These are phyloP conservation scores for Colostygia pectinataria DNA, from an alignment of 2,888 invertebrate genomes.

Conservation along the genomic window DNA sequence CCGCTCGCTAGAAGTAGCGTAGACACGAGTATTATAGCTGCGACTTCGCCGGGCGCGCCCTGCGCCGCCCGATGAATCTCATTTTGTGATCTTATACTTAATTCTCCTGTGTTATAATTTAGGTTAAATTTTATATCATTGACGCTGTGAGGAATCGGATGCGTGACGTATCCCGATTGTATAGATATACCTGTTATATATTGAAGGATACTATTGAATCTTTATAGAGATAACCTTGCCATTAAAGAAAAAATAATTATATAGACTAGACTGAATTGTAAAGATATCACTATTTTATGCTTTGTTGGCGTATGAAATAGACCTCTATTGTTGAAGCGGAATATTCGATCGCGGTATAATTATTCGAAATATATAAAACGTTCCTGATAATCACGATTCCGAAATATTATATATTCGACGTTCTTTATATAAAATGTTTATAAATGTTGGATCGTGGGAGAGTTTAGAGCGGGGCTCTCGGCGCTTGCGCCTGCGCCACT, in stretches of 20 bases:
- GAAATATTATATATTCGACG: conserved; percentile 64
- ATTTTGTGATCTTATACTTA: conserved; percentile 84
- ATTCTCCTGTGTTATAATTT: conserved; percentile 83
- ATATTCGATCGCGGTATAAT: conserved; percentile 59
- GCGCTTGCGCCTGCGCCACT: conserved; percentile 34
- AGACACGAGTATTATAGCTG: conserved; percentile 78
- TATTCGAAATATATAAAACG: conserved; percentile 61
- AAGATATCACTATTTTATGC: conserved; percentile 83
- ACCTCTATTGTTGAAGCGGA: conserved; percentile 74
- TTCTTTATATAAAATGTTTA: conserved; percentile 63
- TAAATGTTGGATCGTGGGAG: conserved; percentile 61
- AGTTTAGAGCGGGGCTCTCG: conserved; percentile 48
- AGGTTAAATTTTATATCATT: conserved; percentile 83
- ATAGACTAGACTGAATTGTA: conserved; percentile 83
- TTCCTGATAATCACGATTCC: conserved; percentile 67
- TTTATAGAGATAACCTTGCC: conserved; percentile 83
- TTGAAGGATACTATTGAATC: conserved; percentile 80
- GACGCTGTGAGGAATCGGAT: conserved; percentile 80
- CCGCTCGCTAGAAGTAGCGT: conserved; percentile 79
- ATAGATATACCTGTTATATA: conserved; percentile 81
- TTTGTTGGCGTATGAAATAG: conserved; percentile 79
- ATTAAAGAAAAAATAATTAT: conserved; percentile 78
- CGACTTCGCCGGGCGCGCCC: conserved; percentile 76
- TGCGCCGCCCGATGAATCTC: conserved; percentile 80
- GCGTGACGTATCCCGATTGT: conserved; percentile 76